Evolutionary conservation across 2,113 vertebrate genomes (phyloP).

Genomic region (Mungos mungo): DNA sequence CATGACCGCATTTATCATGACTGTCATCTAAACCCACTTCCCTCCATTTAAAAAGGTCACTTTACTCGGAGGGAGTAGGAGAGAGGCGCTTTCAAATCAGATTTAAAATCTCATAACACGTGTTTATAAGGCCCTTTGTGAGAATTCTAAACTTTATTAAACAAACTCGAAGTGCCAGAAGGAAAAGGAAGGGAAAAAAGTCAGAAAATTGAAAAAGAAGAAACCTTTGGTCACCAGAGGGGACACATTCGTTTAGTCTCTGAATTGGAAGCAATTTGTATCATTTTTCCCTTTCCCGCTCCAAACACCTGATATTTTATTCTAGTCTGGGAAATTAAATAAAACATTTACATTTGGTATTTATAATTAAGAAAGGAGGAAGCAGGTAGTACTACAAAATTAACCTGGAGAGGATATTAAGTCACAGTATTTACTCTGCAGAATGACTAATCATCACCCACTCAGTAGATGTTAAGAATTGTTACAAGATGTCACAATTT

Average conservation of each 20-base stretch:
- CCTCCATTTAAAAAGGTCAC: slow-evolving; percentile 99
- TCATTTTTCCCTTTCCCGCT: not conserved
- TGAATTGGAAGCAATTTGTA: slow-evolving; percentile 16
- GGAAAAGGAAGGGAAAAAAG: slow-evolving; percentile 30
- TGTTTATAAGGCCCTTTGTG: slow-evolving; percentile 83
- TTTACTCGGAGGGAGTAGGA: slow-evolving; percentile 91
- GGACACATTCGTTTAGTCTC: not conserved
- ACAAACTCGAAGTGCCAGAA: slow-evolving; percentile 60
- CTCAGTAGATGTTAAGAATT: not conserved
- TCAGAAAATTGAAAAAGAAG: slow-evolving; percentile 61
- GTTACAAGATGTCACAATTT: not conserved
- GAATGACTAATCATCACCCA: not conserved
- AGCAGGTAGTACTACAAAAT: not conserved
- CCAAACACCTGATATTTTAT: not conserved
- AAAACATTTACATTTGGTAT: not conserved
- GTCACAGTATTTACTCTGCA: slow-evolving; percentile 30
- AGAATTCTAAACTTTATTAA: slow-evolving; percentile 85
- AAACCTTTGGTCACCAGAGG: slow-evolving; percentile 45
- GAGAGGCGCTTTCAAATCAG: slow-evolving; percentile 88
- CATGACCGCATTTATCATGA: slow-evolving; percentile 99
- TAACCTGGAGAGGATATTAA: not conserved
- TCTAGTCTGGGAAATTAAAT: not conserved
- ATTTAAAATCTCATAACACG: slow-evolving; percentile 87
- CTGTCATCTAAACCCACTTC: slow-evolving; percentile 99
- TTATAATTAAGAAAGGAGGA: slow-evolving; percentile 50